Evolutionary conservation across 2,113 vertebrate species (phyloP).

Genomic region (Clarias batrachus): DNA sequence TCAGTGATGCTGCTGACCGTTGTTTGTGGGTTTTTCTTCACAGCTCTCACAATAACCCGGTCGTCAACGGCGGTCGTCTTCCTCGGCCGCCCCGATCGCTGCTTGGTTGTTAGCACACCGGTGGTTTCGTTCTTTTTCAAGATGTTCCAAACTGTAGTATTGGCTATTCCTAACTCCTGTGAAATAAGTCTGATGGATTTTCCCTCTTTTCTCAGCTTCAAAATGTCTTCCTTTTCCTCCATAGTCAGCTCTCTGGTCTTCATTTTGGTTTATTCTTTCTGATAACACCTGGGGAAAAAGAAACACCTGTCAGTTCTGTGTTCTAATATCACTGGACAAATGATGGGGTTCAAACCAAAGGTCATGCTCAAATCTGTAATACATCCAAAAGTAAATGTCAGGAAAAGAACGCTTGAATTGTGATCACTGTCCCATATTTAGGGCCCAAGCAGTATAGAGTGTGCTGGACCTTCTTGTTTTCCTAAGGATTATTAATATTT

Average conservation of each 20-base stretch:
- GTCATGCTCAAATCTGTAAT: not conserved
- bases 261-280: not conserved
- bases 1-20: conserved; percentile 6
- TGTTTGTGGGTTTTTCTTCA: conserved; percentile 14
- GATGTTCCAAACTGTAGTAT: not conserved
- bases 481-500: too few species aligned
- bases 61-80: not conserved
- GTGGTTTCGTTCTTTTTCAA: conserved; percentile 8
- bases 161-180: not conserved
- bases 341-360: not conserved
- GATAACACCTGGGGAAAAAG: not conserved
- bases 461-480: too few species aligned
- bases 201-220: conserved; percentile 2
- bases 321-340: not conserved
- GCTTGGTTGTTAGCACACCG: not conserved
- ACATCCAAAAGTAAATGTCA: not conserved
- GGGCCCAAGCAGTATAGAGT: too few species aligned
- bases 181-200: not conserved
- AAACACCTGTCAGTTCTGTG: not conserved
- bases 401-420: too few species aligned
- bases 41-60: not conserved
- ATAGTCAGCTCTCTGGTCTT: not conserved
- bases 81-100: not conserved
- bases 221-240: not conserved
- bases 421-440: too few species aligned